A percentile compares a stretch with the other conserved stretches of the same genome.
Conservation (phyloP, 2,888 invertebrate species). For the Notodonta dromedarius region DNA sequence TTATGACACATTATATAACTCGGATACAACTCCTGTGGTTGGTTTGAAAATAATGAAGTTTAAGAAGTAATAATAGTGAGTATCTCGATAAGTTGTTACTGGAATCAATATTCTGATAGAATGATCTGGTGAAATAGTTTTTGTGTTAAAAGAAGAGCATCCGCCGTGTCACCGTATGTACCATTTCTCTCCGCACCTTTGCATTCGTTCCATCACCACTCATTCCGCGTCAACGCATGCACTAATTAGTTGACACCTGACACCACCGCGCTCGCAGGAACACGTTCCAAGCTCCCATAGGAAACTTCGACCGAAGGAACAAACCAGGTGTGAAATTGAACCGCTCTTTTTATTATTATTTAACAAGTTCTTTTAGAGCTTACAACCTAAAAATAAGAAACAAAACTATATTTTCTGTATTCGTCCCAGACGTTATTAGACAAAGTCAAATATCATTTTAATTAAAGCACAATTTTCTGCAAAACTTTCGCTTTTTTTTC, state of each 20-base stretch:
- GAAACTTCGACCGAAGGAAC: conserved; percentile 57
- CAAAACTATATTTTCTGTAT: neutral
- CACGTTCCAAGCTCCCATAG: conserved; percentile 63
- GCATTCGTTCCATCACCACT: conserved; percentile 59
- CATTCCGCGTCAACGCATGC: conserved; percentile 77
- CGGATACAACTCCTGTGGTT: too few species aligned
- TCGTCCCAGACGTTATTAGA: conserved; percentile 4
- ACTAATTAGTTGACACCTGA: conserved; percentile 78
- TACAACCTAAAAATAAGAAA: neutral
- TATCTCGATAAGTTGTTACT: too few species aligned
- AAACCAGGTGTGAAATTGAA: conserved; percentile 74
- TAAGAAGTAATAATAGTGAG: too few species aligned
- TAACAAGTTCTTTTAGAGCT: neutral
- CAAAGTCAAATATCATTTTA: conserved; percentile 8
- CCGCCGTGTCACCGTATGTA: conserved; percentile 25
- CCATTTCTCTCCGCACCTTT: conserved; percentile 64
- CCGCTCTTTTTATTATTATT: conserved; percentile 48
- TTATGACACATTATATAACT: too few species aligned
- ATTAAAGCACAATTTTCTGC: conserved; percentile 8
- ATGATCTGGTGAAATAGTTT: neutral
- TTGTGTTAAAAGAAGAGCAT: conserved; percentile 19
- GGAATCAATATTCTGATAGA: too few species aligned
- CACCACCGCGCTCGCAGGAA: conserved; percentile 55
- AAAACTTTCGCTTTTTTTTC: conserved; percentile 7
- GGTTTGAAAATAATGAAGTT: too few species aligned